Conservation (phyloP, 2,797 vertebrate species). For the Mormyrops attenuatus region DNA sequence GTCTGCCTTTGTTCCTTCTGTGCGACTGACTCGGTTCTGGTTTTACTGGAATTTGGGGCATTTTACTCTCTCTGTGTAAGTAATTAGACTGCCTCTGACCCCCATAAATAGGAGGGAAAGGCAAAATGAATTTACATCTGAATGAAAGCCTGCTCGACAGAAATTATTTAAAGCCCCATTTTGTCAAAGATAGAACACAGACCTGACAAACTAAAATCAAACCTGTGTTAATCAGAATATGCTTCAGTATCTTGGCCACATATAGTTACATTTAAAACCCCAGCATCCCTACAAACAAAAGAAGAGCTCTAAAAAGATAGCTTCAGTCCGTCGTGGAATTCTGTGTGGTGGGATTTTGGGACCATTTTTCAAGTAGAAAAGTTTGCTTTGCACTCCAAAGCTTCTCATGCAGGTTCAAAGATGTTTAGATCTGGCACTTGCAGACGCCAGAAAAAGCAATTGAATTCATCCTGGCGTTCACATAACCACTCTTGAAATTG, state of each 20-base stretch:
- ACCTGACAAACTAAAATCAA: background rate
- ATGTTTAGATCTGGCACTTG: background rate
- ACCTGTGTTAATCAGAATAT: background rate
- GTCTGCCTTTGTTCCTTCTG: constrained; percentile 35
- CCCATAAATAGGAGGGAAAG: constrained; percentile 37
- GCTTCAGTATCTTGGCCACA: background rate
- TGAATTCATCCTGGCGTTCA: background rate
- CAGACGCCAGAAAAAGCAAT: background rate
- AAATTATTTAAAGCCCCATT: constrained; percentile 35
- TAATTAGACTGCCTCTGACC: constrained; percentile 49
- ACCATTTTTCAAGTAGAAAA: background rate
- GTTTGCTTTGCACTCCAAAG: background rate
- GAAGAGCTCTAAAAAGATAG: background rate
- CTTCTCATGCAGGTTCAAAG: background rate
- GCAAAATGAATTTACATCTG: constrained; percentile 57
- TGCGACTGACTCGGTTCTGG: constrained; percentile 44
- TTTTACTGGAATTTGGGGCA: constrained; percentile 48
- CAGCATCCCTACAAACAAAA: background rate
- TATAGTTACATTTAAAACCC: background rate
- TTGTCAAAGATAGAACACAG: constrained; percentile 31
- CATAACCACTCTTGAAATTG: background rate
- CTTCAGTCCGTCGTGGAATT: background rate
- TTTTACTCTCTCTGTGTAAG: constrained; percentile 49
- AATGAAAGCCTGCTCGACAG: constrained; percentile 44
- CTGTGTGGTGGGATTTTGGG: background rate